Evolutionary conservation across 2,113 vertebrate species (phyloP), one percentile per base, ranked within the genome.

Genomic region (Acanthochromis polyacanthus): DNA sequence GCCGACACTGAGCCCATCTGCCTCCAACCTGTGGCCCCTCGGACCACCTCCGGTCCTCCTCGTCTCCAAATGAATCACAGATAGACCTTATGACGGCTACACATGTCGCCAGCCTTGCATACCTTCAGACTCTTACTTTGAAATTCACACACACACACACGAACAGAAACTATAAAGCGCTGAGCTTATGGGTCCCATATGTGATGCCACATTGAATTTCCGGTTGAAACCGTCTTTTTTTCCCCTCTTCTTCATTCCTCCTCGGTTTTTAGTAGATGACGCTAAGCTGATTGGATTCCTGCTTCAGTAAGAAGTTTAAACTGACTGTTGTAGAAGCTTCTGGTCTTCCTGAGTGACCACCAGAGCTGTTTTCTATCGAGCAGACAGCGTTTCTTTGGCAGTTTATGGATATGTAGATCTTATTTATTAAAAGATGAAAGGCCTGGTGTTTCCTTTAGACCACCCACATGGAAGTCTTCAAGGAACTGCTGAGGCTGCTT

Each of bases 1-100:
- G 96, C 96, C 96, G 96, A 98, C 96, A 96, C 95, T 91, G 94
- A 96, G 95, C 97, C 89, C 97, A 98, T 99, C 97, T 98, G 97
- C 96, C 96, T 95, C 95, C 97, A 98, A 98, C 97, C 96, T 97
- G 97, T 97, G 96, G 96, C 95, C 94, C 95, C 93, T 93, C 92
- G 91, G 51, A 7, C 9, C 9, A 92, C 91, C 91, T 92, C 32
- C 65, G 30, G 32, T 36, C 32, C 32, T 36, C 32, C 32, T 36
- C 7, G 32, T 36, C 32, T 9, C 52, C 59, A 97, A 96, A 97
- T 96, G 94, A 97, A 97, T 96, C 94, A 93, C 96, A 97, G 95
- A 96, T 95, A 96, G 94, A 96, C 93, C 93, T 94, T 96, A 92
- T 93, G 95, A 96, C 94, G 95, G 93, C 95, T 96, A 95, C 96